Conservation (phyloP, 1,140 invertebrate genomes). For the Rhyzopertha dominica region DNA sequence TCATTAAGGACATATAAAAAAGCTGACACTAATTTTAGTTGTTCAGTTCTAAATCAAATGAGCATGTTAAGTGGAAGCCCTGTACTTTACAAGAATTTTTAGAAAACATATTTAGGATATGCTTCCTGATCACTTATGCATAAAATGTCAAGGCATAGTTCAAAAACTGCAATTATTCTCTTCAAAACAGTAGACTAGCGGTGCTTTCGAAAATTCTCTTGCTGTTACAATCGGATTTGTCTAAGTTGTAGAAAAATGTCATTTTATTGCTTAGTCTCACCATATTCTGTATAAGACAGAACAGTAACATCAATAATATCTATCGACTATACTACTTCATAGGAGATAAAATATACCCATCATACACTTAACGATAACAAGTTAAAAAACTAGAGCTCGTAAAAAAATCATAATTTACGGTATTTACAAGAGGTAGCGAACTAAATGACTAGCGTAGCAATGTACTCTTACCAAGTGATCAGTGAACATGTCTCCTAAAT, state of each 20-base stretch:
- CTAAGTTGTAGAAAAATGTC: constrained; percentile 19
- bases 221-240: constrained; percentile 10
- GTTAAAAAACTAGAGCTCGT: constrained; percentile 12
- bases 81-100: no score
- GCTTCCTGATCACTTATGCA: constrained; percentile 24
- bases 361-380: constrained; percentile 12
- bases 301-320: constrained; percentile 15
- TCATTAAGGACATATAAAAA: not conserved
- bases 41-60: constrained; percentile 5
- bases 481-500: constrained; percentile 31
- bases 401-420: no score
- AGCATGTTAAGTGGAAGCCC: no score
- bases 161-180: no score
- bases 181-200: no score
- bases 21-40: constrained; percentile 5
- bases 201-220: no score
- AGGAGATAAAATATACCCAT: constrained; percentile 12
- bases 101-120: constrained; percentile 32
- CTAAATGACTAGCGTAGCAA: constrained; percentile 28
- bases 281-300: constrained; percentile 20
- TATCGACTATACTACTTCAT: constrained; percentile 14
- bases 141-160: no score
- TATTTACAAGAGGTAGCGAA: constrained; percentile 31
- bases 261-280: constrained; percentile 41
- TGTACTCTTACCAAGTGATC: constrained; percentile 27